A percentile compares a stretch with the other conserved stretches of the same genome.
Conservation (phyloP, 1,140 invertebrate species). For the Nasonia longicornis region DNA sequence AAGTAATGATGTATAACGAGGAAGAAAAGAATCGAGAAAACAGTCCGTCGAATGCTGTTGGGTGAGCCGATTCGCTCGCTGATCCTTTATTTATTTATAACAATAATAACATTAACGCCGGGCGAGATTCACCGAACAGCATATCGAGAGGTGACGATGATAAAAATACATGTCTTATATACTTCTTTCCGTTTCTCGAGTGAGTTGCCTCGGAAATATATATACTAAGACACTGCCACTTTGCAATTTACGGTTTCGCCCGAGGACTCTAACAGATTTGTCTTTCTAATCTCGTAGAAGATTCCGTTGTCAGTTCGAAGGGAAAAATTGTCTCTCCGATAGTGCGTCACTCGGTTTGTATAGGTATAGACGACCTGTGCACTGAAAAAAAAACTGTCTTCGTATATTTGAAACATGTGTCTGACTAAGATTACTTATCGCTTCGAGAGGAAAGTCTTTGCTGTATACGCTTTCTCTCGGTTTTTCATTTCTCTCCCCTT, state of each 20-base stretch:
- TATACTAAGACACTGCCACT: slow-evolving; percentile 35
- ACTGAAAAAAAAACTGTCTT: not conserved
- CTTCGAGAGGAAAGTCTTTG: not conserved
- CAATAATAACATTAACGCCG: not conserved
- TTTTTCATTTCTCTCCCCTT: not conserved
- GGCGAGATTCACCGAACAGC: slow-evolving; percentile 4
- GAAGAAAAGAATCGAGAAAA: not conserved
- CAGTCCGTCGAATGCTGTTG: slow-evolving; percentile 12
- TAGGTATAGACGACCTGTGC: not conserved
- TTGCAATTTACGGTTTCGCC: slow-evolving; percentile 25
- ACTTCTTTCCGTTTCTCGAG: slow-evolving; percentile 10
- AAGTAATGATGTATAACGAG: not conserved
- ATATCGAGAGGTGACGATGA: not conserved
- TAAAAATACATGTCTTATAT: slow-evolving; percentile 6
- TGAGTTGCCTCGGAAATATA: slow-evolving; percentile 19
- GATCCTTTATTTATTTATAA: slow-evolving; percentile 31
- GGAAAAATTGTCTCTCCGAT: slow-evolving; percentile 3
- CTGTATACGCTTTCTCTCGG: not conserved
- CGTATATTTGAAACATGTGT: not conserved
- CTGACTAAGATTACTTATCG: not conserved
- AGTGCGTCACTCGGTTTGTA: not conserved
- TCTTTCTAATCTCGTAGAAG: slow-evolving; percentile 22
- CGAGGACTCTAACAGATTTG: not conserved
- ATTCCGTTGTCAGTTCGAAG: not conserved
- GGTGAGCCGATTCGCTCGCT: not conserved